Conservation (phyloP, 2,113 vertebrate species). For the Acanthisitta chloris region DNA sequence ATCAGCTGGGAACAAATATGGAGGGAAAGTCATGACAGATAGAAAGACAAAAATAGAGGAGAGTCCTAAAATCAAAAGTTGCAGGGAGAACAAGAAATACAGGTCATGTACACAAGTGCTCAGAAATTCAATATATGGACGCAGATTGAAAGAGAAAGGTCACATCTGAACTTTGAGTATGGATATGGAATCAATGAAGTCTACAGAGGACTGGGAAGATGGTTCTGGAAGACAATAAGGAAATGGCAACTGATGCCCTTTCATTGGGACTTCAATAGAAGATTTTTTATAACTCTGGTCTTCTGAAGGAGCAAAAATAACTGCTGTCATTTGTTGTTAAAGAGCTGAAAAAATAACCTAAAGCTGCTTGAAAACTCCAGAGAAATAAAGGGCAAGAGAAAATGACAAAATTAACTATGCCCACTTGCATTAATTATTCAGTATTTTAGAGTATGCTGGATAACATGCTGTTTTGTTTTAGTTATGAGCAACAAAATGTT, state of each 20-base stretch:
- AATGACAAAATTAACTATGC: background rate
- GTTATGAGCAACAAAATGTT: background rate
- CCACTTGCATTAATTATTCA: background rate
- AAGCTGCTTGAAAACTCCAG: background rate
- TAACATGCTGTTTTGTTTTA: background rate
- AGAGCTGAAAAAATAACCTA: background rate
- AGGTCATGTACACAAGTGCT: background rate
- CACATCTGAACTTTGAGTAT: background rate
- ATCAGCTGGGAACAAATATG: background rate
- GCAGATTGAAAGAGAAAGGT: background rate
- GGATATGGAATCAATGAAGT: background rate
- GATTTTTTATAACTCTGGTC: background rate
- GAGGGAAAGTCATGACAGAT: background rate
- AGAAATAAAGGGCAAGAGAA: background rate
- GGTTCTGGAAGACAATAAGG: background rate
- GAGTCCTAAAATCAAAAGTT: background rate
- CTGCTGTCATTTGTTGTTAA: background rate
- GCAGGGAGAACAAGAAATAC: background rate
- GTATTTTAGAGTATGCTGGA: background rate
- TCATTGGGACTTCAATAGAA: background rate
- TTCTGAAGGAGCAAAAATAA: background rate
- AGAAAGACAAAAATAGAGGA: background rate
- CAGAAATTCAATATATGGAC: background rate
- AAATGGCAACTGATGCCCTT: background rate
- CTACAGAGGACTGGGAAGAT: background rate